Percentiles rank a stretch among this genome's conserved stretches.
Conservation (phyloP, 2,888 invertebrate genomes). For the Diaprepes abbreviatus region DNA sequence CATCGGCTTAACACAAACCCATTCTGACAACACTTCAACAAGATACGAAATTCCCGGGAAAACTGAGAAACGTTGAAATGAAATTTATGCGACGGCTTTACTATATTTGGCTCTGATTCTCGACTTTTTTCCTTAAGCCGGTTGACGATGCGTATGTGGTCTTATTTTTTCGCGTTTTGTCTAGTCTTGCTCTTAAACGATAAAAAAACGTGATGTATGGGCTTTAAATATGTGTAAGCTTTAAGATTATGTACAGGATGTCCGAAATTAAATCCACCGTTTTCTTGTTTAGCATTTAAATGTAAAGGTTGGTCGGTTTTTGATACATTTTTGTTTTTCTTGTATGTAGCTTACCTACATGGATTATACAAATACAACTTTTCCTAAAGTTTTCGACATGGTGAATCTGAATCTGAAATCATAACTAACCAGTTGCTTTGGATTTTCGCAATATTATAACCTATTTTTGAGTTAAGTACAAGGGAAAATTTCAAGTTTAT, state of each 20-base stretch:
- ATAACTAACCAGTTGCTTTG: too few relatives aligned
- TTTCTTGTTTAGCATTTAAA: too few relatives aligned
- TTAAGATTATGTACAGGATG: constrained; percentile 34
- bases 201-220: constrained; percentile 43
- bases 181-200: constrained; percentile 25
- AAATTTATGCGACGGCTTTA: constrained; percentile 43
- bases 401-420: too few relatives aligned
- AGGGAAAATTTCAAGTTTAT: too few relatives aligned
- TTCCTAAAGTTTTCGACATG: too few relatives aligned
- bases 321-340: too few relatives aligned
- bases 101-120: constrained; percentile 41
- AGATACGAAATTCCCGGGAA: constrained; percentile 41
- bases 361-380: too few relatives aligned
- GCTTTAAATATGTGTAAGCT: constrained; percentile 34
- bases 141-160: constrained; percentile 39
- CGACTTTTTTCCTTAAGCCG: constrained; percentile 33
- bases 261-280: too few relatives aligned
- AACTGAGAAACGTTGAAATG: constrained; percentile 36
- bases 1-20: constrained; percentile 11
- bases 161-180: constrained; percentile 44
- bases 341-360: too few relatives aligned
- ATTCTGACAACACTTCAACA: constrained; percentile 23
- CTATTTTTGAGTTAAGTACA: too few relatives aligned
- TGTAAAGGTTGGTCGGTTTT: too few relatives aligned
- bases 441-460: too few relatives aligned